Evolutionary conservation across 2,888 invertebrate genomes (phyloP), one percentile per base, ranked within the genome.

Genomic region (Conops quadrifasciatus): DNA sequence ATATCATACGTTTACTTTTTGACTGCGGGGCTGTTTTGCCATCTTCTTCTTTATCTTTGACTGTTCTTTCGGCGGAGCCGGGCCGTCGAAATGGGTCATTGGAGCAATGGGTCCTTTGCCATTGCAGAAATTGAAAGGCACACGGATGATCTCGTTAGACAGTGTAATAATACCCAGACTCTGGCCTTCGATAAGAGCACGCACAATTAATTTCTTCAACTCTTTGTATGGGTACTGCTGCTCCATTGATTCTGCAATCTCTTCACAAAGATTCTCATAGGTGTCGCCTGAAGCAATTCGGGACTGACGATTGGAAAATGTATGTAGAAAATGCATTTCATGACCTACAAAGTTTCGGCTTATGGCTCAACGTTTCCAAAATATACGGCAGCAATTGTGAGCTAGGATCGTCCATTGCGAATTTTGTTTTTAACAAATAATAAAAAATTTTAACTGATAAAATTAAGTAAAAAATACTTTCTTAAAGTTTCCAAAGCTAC

Each of bases 231-330:
- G 26, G 3, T 3, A 30, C 13, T 67, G 63, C 5, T 64, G 15
- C 21, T 73, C 71, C 15, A 53, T 13, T 64, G 73, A 56, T 21
- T 56, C 51, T 58, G 73, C 62, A 9, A 77, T 51, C 26, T 76
- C 74, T 11, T 63, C n/a, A 43, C 67, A 73, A 26, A 77, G 73
- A 66, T 75, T 71, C 13, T 77, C 75, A 19, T 74, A 74, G 36
- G 76, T 73, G 26, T 78, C 76, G 67, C 76, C 77, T 78, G 67
- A 58, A 72, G 74, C 70, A 24, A 30, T 13, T 66, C 19, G n/a
- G n/a, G n/a, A 11, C 11, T 28, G 19, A 43, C 45, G 24, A 21
- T 11, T 43, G 53, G 15, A 16, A 19, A 56, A 13, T 2, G 24
- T 21, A 13, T 1, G 9, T 26, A 5, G 19, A 45, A 21, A 16